Conservation (phyloP, 2,113 vertebrate genomes). For the Podarcis muralis region DNA sequence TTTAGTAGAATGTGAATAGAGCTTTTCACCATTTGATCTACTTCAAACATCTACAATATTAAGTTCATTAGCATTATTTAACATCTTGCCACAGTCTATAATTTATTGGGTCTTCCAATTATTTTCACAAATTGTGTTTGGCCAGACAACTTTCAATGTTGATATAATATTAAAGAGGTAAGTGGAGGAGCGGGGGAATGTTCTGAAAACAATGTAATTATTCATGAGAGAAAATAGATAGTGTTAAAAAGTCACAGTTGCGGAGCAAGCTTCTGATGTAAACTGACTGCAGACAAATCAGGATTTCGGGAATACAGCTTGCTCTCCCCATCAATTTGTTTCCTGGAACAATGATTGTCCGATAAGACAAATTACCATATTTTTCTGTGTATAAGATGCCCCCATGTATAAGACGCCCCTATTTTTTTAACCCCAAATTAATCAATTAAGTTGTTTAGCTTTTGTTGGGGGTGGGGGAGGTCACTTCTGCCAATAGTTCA, state of each 20-base stretch:
- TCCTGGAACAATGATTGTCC: constrained; percentile 37
- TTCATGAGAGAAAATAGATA: constrained; percentile 21
- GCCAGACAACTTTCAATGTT: not conserved
- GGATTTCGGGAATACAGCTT: constrained; percentile 51
- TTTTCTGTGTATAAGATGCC: no score
- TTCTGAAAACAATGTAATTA: not conserved
- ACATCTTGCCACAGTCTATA: not conserved
- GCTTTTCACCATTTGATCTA: not conserved
- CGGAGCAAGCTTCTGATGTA: constrained; percentile 32
- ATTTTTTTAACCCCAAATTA: no score
- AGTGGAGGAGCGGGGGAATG: not conserved
- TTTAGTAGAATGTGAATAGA: not conserved
- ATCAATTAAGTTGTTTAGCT: no score
- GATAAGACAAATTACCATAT: constrained; percentile 43
- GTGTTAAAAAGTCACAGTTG: constrained; percentile 1
- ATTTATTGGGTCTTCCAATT: not conserved
- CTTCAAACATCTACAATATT: not conserved
- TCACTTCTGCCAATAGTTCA: no score
- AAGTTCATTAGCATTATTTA: not conserved
- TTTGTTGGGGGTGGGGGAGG: no score
- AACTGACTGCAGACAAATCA: constrained; percentile 50
- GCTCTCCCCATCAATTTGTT: constrained; percentile 58
- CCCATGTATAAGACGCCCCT: no score
- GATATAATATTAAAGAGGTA: not conserved
- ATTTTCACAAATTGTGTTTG: not conserved